Conservation (phyloP, 2,797 vertebrate species). For the Chelon labrosus region DNA sequence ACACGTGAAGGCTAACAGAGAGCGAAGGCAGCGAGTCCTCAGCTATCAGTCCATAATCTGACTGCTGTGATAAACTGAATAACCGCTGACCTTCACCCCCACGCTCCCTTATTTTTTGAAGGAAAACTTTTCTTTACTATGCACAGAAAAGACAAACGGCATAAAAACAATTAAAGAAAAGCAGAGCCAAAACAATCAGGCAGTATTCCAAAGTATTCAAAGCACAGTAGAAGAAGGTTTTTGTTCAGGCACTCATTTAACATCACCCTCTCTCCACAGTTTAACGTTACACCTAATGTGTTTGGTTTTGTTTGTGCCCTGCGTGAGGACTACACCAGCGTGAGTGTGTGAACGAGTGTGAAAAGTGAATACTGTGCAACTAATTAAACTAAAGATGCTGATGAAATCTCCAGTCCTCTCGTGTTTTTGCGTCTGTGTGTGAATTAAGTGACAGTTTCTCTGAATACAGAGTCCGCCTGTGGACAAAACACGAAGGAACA, state of each 20-base stretch:
- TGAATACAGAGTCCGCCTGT: background rate
- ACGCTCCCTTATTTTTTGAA: background rate
- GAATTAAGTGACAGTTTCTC: slow-evolving; percentile 12
- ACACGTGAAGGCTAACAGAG: background rate
- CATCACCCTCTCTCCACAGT: slow-evolving; percentile 5
- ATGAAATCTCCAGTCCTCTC: slow-evolving; percentile 26
- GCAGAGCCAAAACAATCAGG: slow-evolving; percentile 43
- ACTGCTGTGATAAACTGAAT: slow-evolving; percentile 5
- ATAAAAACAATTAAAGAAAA: slow-evolving; percentile 7
- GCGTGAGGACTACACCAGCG: slow-evolving; percentile 8
- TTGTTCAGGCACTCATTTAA: slow-evolving; percentile 68
- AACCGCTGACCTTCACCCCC: slow-evolving; percentile 2
- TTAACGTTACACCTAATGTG: slow-evolving; percentile 3
- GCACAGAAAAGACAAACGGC: slow-evolving; percentile 27
- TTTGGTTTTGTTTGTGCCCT: slow-evolving; percentile 34
- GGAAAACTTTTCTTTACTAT: slow-evolving; percentile 6
- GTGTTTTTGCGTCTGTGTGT: background rate
- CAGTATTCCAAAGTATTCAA: slow-evolving; percentile 44
- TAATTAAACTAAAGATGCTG: slow-evolving; percentile 29
- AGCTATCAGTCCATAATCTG: slow-evolving; percentile 8
- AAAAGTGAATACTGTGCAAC: slow-evolving; percentile 38
- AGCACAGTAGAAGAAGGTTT: slow-evolving; percentile 61
- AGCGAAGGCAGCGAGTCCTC: slow-evolving; percentile 20
- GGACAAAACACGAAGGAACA: background rate
- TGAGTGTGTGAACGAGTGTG: slow-evolving; percentile 2